Evolutionary conservation across 2,113 vertebrate genomes (phyloP).

Genomic region (Dolichotis patagonum): DNA sequence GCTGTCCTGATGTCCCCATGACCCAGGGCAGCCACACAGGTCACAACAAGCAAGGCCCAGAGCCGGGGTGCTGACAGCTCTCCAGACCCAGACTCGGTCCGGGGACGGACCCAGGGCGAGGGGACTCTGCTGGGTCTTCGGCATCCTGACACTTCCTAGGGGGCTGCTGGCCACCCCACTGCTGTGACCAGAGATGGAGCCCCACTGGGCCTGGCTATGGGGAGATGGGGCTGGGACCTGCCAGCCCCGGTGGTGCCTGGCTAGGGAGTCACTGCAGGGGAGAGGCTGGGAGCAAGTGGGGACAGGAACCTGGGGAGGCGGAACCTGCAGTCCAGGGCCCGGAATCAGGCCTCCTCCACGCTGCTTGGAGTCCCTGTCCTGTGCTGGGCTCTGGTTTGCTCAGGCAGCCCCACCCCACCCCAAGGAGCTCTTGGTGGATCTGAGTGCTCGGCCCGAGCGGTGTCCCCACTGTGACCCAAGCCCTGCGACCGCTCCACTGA

Average conservation of each 20-base stretch:
- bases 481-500: not conserved
- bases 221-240: not conserved
- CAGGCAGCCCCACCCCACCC: not conserved
- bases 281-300: not conserved
- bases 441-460: not conserved
- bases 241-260: not conserved
- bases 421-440: not conserved
- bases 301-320: not conserved
- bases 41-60: rapidly evolving
- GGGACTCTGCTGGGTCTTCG: rapidly evolving
- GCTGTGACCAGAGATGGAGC: rapidly evolving
- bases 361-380: rapidly evolving
- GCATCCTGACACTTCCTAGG: rapidly evolving
- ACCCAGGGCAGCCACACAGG: rapidly evolving
- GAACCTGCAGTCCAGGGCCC: rapidly evolving
- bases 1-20: rapidly evolving
- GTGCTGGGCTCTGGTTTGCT: rapidly evolving
- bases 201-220: not conserved
- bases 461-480: not conserved
- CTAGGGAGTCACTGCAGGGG: rapidly evolving
- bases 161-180: rapidly evolving
- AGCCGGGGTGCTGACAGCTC: not conserved
- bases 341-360: rapidly evolving
- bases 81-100: not conserved
- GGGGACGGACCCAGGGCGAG: rapidly evolving